Base-by-base conservation (phyloP, 2,888 invertebrate genomes). In the Spodoptera exigua region DNA sequence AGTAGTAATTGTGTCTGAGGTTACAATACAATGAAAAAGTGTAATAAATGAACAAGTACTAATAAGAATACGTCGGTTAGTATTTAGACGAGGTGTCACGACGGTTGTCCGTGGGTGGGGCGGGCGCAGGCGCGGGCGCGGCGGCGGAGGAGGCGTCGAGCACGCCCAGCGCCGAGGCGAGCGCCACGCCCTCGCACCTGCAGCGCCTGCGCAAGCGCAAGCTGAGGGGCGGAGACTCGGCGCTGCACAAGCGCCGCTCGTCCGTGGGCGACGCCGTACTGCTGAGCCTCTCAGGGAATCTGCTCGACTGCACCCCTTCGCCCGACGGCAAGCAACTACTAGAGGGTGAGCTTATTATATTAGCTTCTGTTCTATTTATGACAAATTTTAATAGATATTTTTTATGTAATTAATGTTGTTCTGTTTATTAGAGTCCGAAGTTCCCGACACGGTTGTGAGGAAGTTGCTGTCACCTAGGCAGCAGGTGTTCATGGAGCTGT, bases 401-500 rank as follows among this genome's bases (percentile, higher is more conserved):
- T n/a, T 11, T 58, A 10, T 40, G 9, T 46, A 21, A 43, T 21
- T 39, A 36, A 46, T 16, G 11, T 43, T 27, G 18, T 69, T 74
- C 13, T 54, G 44, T 61, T 39, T 14, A 5, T 53, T 48, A 94
- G 95, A 95, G 86, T 94, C 95, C 41, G 95, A 95, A 75, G 94
- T 93, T 53, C 93, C 94, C 44, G 95, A 94, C 76, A 96, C 96
- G 80, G 95, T 95, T 51, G 95, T 96, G 60, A 91, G 96, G 67
- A 96, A 96, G 81, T 95, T 95, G 74, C 95, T 96, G 87, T 96
- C 97, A 41, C 96, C 97, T 2, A 95, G 98, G 51, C 97, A 97
- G 83, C 97, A 97, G 90, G 97, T 98, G 48, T 97, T 97, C 87
- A 95, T 97, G 92, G 99, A 99, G 92, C 95, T 99, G 79, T 96